Evolutionary conservation across 2,113 vertebrate species (phyloP), one percentile per base, ranked within the genome.

Genomic region (Glaucomys volans): DNA sequence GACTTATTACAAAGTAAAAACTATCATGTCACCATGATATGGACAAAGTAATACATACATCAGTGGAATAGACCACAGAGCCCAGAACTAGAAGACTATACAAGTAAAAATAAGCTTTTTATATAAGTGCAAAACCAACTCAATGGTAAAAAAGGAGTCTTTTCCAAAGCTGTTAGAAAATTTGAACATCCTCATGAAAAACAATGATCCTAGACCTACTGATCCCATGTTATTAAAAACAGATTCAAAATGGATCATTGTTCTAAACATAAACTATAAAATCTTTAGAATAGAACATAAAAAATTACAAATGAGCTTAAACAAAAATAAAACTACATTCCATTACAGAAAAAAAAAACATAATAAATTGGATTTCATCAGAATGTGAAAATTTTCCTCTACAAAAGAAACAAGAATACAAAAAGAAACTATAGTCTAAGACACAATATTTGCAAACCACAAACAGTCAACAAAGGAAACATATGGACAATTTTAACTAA

Each of bases 281-380:
- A 66, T 42, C 28, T 89, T 76, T 50, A 88, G 8, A 40, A 40
- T 4, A 76, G 17, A 92, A 80, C 62, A 80, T 57, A 57, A 64
- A 71, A 72, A 87, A 82, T 40, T 47, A 32, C 35, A n/a, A 16
- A 37, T 50, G 8, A 18, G 35, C 40, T 88, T 10, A 59, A 20
- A 10, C 9, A 67, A 84, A 92, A 87, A 28, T 18, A 16, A 64
- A 77, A 84, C 20, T 42, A n/a, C 5, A 77, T 26, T 22, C 26
- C 35, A 89, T 50, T 71, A 62, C 77, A 92, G 47, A 62, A 88
- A 95, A 71, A 28, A 62, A 88, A 95, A 71, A 28, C 14, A 52
- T 28, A 14, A 77, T 69, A 37, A 74, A 74, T 47, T 71, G 1
- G 13, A 83, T 76, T 86, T 62, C 35, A 40, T 35, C 57, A 95